Conservation (phyloP, 2,113 vertebrate species). For the Gnathonemus echidnorhynchus region DNA sequence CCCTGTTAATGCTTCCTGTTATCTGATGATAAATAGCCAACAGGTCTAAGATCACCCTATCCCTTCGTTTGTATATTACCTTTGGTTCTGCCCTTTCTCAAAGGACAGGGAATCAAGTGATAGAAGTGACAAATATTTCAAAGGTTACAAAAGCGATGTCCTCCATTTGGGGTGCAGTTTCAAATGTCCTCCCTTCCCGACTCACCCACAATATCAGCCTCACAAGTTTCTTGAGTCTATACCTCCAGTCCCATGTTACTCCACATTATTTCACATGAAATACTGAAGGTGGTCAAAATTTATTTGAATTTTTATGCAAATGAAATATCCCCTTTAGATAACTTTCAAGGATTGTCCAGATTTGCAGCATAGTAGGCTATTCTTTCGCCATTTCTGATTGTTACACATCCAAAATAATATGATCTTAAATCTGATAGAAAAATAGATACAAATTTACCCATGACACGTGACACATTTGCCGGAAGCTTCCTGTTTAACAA, state of each 20-base stretch:
- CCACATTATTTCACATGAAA: background rate
- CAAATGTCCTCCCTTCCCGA: background rate
- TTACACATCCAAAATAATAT: background rate
- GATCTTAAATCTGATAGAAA: background rate
- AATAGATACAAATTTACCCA: background rate
- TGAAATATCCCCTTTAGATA: background rate
- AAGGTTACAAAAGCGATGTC: background rate
- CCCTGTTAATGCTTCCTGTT: background rate
- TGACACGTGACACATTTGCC: background rate
- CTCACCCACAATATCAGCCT: background rate
- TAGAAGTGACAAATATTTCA: background rate
- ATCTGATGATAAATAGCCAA: background rate
- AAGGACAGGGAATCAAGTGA: background rate
- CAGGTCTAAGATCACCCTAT: background rate
- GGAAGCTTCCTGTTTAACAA: conserved; percentile 1
- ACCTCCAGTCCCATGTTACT: background rate
- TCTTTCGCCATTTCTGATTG: background rate
- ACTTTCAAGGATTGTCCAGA: background rate
- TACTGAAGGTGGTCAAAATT: background rate
- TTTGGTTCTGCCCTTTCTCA: background rate
- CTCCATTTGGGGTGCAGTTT: background rate
- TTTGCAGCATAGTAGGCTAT: background rate
- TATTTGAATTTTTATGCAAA: background rate
- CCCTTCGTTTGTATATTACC: background rate
- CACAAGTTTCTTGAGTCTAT: background rate